phyloP scores from a whole-genome alignment of 2,797 vertebrate species.

The Hoplostethus mediterraneus region DNA sequence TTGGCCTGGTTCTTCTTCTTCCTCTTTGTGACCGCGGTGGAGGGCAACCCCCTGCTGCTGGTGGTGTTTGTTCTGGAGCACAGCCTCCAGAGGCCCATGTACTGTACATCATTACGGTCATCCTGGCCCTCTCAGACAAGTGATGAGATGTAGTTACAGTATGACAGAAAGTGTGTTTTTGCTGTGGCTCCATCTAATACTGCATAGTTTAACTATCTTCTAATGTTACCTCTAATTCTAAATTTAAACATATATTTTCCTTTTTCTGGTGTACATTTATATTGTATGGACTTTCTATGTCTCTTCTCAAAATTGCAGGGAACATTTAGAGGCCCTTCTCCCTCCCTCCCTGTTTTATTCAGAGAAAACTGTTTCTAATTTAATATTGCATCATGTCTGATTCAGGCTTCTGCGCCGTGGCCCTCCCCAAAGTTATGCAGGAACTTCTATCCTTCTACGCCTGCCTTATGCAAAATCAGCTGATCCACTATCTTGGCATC shows the following conservation, averaged over 20 bases:
- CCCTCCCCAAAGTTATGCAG: conserved; percentile 62
- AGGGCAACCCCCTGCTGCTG: conserved; percentile 67
- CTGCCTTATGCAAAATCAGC: conserved; percentile 77
- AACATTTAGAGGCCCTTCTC: neutral
- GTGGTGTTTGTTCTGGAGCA: conserved; percentile 55
- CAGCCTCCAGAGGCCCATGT: conserved; percentile 79
- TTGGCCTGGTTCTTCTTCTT: conserved; percentile 48
- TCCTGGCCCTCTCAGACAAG: conserved; percentile 73
- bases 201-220: too few species aligned
- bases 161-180: too few species aligned
- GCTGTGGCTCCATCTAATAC: too few species aligned
- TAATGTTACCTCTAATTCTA: too few species aligned
- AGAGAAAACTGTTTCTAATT: neutral
- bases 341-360: too few species aligned
- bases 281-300: too few species aligned
- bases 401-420: conserved; percentile 56
- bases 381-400: neutral
- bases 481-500: conserved; percentile 76
- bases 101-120: conserved; percentile 78
- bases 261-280: too few species aligned
- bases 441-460: conserved; percentile 48
- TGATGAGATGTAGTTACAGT: neutral
- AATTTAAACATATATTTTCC: too few species aligned
- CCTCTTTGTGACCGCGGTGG: conserved; percentile 55
- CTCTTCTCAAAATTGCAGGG: too few species aligned